These are phyloP conservation scores for Exocentrus adspersus DNA, from an alignment of 2,888 invertebrate species.

Conservation along the genomic window DNA sequence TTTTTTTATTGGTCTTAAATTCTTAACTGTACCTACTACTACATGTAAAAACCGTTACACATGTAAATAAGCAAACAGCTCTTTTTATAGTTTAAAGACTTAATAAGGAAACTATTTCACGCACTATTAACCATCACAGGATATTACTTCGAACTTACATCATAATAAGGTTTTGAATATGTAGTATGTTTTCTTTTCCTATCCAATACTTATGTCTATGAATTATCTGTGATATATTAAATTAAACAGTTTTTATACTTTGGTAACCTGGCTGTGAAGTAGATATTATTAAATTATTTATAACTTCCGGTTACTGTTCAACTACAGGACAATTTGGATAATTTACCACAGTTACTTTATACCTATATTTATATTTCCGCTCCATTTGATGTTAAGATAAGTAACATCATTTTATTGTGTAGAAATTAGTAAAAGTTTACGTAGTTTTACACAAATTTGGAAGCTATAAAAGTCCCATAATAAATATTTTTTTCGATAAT, in stretches of 20 bases:
- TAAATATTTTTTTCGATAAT: conserved; percentile 49
- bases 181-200: conserved; percentile 1
- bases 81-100: not conserved
- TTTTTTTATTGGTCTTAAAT: conserved; percentile 2
- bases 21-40: not conserved
- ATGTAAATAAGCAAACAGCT: conserved; percentile 10
- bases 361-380: conserved; percentile 39
- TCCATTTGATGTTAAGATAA: conserved; percentile 9
- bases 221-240: not conserved
- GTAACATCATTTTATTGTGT: conserved; percentile 10
- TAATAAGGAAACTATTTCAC: conserved; percentile 14
- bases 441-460: conserved; percentile 15
- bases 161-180: not conserved
- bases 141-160: conserved; percentile 6
- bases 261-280: conserved; percentile 8
- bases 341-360: conserved; percentile 32
- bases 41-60: conserved; percentile 6
- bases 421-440: conserved; percentile 26
- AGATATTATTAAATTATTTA: conserved; percentile 36
- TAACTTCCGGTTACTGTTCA: conserved; percentile 45
- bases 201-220: not conserved
- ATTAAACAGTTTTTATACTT: conserved; percentile 19
- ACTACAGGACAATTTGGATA: conserved; percentile 37
- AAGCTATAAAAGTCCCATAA: conserved; percentile 32
- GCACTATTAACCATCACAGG: conserved; percentile 18